Conservation (phyloP, 2,888 invertebrate genomes). For the Scaptomyza flava region DNA sequence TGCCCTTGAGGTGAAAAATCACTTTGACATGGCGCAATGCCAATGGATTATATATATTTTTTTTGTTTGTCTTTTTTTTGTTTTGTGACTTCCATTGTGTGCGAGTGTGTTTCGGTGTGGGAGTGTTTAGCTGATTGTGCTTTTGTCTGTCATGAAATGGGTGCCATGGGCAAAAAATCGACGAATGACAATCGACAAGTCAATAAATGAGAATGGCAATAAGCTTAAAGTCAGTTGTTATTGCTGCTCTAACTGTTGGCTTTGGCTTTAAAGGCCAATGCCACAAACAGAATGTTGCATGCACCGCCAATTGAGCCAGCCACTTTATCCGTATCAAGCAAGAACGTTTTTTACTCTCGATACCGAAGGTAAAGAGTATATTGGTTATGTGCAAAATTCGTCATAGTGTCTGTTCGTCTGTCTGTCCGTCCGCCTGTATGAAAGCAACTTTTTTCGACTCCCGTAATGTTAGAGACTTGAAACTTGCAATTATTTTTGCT, state of each 20-base stretch:
- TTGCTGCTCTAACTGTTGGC: background rate
- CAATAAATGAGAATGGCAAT: conserved; percentile 17
- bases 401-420: too few relatives aligned
- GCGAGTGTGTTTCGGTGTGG: conserved; percentile 8
- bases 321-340: conserved; percentile 16
- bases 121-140: conserved; percentile 26
- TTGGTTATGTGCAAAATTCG: too few relatives aligned
- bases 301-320: conserved; percentile 59
- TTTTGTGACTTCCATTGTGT: background rate
- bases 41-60: conserved; percentile 40
- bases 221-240: conserved; percentile 29
- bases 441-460: too few relatives aligned
- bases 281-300: conserved; percentile 37
- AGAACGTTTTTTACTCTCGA: too few relatives aligned
- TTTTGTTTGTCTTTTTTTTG: background rate
- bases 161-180: conserved; percentile 50
- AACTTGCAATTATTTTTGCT: too few relatives aligned
- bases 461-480: too few relatives aligned
- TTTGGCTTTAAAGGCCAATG: conserved; percentile 62
- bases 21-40: conserved; percentile 71
- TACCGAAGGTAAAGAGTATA: too few relatives aligned
- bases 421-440: too few relatives aligned
- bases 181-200: conserved; percentile 37
- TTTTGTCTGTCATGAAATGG: conserved; percentile 19
- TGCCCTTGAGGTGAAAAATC: conserved; percentile 81